phyloP scores from a whole-genome alignment of 2,888 invertebrate species.

The Sarcophaga rosellei region DNA sequence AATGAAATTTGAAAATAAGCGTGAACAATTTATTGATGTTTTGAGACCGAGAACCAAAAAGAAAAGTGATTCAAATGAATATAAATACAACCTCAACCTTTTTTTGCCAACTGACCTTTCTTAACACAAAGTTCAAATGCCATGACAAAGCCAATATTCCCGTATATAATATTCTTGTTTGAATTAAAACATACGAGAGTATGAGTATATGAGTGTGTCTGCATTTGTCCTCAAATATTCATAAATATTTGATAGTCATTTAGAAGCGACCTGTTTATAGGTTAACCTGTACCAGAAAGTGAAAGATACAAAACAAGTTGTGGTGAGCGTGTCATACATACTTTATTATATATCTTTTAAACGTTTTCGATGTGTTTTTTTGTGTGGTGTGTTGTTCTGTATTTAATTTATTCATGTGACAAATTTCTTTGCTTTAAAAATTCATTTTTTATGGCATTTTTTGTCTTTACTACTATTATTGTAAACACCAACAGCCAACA shows the following conservation, averaged over 20 bases:
- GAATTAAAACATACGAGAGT: too few species aligned
- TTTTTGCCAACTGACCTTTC: too few species aligned
- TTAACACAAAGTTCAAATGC: not conserved
- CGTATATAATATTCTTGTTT: not conserved
- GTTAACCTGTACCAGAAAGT: slow-evolving; percentile 8
- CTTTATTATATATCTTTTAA: not conserved
- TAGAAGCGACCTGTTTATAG: slow-evolving; percentile 17
- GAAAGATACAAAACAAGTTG: not conserved
- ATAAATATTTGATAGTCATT: not conserved
- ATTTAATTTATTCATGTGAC: slow-evolving; percentile 51
- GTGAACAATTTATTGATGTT: too few species aligned
- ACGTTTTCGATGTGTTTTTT: too few species aligned
- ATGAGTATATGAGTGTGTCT: too few species aligned
- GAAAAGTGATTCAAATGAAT: too few species aligned
- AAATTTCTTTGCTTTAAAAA: not conserved
- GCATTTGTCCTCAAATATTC: not conserved
- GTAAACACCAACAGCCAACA: slow-evolving; percentile 10
- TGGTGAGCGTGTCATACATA: too few species aligned
- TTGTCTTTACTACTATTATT: slow-evolving; percentile 1
- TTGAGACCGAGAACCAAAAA: too few species aligned
- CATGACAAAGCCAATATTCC: not conserved
- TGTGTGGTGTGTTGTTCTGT: not conserved
- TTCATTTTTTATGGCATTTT: not conserved
- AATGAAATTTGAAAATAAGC: too few species aligned
- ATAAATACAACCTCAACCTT: not conserved